Evolutionary conservation across 2,888 invertebrate genomes (phyloP), one percentile per base, ranked within the genome.

Genomic region (Julus scanicus): DNA sequence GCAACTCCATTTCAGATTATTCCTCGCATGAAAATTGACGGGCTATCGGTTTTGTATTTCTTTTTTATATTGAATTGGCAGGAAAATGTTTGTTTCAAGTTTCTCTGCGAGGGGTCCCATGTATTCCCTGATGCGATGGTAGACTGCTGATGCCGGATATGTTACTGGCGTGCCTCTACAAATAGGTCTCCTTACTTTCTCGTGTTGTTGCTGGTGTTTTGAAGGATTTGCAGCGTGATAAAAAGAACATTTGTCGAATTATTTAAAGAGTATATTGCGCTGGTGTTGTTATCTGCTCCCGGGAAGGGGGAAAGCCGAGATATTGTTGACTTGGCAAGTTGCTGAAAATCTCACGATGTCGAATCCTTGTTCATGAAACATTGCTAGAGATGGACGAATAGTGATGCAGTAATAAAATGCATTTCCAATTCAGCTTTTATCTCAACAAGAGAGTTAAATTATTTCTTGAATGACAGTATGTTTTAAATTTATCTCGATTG

Each of bases 141-240:
- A 57, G 57, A 57, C n/a, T 57, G 57, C 57, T 57, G 57, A 57
- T 57, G 57, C 57, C 17, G 57, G 57, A 57, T 57, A 57, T 57
- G 57, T 13, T 57, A n/a, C 57, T n/a, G 6, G 3, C 17, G n/a
- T n/a, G 57, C 9, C 29, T 5, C n/a, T 57, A 57, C 57, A 57
- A 57, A 57, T 57, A 13, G n/a, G n/a, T 57, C n/a, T n/a, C 57
- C n/a, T n/a, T 57, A 57, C 4, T 57, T 57, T 57, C 57, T 57
- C n/a, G 57, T 2, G 4, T n/a, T 57, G 57, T n/a, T 57, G 17
- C 57, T 57, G n/a, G n/a, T n/a, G n/a, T n/a, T 57, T 57, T 8
- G 57, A 9, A n/a, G 57, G n/a, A 57, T 57, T 57, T 57, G 2
- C 57, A n/a, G 57, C 3, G n/a, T 17, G 5, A 57, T 57, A 57